Conservation (phyloP, 1,140 invertebrate genomes). For the Bombyx mori region ASM3026992v2 NC_085116.1:11486501-11487000, state of each 20-base stretch:
- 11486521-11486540: conserved; percentile 70
- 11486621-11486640: too few relatives aligned
- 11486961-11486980: conserved; percentile 58
- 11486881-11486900: conserved; percentile 36
- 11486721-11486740: conserved; percentile 56
- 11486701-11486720: conserved; percentile 34
- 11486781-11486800: conserved; percentile 50
- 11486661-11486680: conserved; percentile 45
- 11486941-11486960: conserved; percentile 28
- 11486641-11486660: conserved; percentile 35
- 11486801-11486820: conserved; percentile 44
- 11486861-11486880: conserved; percentile 51
- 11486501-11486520: conserved; percentile 71
- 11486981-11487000: conserved; percentile 52
- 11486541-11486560: conserved; percentile 70
- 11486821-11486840: conserved; percentile 43
- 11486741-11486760: conserved; percentile 49
- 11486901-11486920: conserved; percentile 22
- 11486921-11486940: conserved; percentile 29
- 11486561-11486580: conserved; percentile 60
- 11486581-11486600: conserved; percentile 63
- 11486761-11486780: conserved; percentile 49
- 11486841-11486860: conserved; percentile 53
- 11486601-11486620: conserved; percentile 33
- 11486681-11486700: conserved; percentile 63